phyloP scores from a whole-genome alignment of 92 coral and sea anemone species.

The Scolanthus callimorphus region DNA sequence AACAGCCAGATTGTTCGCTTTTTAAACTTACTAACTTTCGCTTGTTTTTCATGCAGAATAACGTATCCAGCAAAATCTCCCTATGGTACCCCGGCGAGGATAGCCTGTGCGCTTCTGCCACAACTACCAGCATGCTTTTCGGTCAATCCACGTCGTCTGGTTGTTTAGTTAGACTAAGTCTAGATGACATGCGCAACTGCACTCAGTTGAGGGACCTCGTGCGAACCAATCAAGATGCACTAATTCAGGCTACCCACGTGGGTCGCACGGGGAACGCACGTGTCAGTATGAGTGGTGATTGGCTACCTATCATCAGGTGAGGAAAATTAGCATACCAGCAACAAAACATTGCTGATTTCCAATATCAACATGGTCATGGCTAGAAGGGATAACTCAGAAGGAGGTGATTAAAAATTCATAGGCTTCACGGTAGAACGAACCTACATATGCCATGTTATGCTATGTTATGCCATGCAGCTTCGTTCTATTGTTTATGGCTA shows the following conservation, averaged over 20 bases:
- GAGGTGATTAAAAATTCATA: no score
- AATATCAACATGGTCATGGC: no score
- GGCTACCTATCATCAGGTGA: constrained; percentile 85
- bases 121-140: constrained; percentile 52
- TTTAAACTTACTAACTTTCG: not conserved
- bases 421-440: no score
- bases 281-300: constrained; percentile 54
- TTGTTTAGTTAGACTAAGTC: constrained; percentile 60
- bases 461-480: no score
- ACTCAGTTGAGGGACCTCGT: constrained; percentile 63
- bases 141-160: constrained; percentile 77
- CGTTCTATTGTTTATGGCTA: no score
- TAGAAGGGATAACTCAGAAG: no score
- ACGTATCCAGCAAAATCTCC: constrained; percentile 51
- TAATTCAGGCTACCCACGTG: constrained; percentile 80
- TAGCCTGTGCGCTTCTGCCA: constrained; percentile 64
- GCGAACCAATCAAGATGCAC: constrained; percentile 62
- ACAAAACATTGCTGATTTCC: no score
- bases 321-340: no score
- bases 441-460: no score
- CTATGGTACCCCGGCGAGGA: constrained; percentile 67
- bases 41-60: constrained; percentile 14
- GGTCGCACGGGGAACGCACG: constrained; percentile 88
- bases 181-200: constrained; percentile 90
- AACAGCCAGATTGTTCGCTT: no score